A percentile compares a stretch with the other conserved stretches of the same genome.
Conservation (phyloP, 2,888 invertebrate genomes). For the Crossocerus cetratus region DNA sequence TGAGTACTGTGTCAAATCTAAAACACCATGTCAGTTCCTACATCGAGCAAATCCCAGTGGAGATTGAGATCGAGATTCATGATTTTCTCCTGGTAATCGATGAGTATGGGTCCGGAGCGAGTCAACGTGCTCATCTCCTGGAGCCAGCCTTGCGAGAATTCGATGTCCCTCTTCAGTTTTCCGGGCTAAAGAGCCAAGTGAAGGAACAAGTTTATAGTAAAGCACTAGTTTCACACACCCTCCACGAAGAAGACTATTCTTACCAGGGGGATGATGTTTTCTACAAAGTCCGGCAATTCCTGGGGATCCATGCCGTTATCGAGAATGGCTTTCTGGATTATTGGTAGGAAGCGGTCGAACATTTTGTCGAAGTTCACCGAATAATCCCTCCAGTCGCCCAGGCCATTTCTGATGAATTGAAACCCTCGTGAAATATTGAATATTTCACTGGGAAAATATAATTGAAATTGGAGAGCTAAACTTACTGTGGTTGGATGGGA, state of each 20-base stretch:
- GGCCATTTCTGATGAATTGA: background rate
- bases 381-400: background rate
- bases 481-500: background rate
- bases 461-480: background rate
- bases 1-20: background rate
- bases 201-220: background rate
- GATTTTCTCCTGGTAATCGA: conserved; percentile 45
- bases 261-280: conserved; percentile 51
- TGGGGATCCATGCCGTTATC: conserved; percentile 59
- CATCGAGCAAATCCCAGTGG: conserved; percentile 56
- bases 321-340: conserved; percentile 33
- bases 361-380: conserved; percentile 41
- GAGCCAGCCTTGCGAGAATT: conserved; percentile 57
- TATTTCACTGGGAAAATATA: background rate
- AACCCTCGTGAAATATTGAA: background rate
- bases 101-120: conserved; percentile 50
- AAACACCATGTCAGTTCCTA: conserved; percentile 44
- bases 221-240: background rate
- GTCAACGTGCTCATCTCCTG: conserved; percentile 58
- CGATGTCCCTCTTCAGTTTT: conserved; percentile 46
- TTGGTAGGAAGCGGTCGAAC: conserved; percentile 53
- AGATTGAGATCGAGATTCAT: conserved; percentile 53
- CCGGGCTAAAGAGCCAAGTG: conserved; percentile 41
- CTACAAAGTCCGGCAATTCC: conserved; percentile 41
- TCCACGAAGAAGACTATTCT: background rate